A percentile compares a stretch with the other conserved stretches of the same genome.
phyloP scores from a whole-genome alignment of 2,888 invertebrate genomes.

The Neria commutata region DNA sequence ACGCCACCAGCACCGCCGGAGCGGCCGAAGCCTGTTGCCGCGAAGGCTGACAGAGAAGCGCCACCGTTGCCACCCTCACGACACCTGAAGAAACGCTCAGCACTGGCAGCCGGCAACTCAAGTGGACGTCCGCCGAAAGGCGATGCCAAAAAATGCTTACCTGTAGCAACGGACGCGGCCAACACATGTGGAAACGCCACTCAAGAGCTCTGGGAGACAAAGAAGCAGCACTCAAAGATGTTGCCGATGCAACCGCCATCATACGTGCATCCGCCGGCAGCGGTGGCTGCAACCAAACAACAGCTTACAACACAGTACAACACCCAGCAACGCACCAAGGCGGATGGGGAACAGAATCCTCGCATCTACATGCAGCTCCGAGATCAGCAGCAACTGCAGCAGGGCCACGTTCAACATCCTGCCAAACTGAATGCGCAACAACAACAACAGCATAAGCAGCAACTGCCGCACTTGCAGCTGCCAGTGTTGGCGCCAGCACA shows the following conservation, averaged over 20 bases:
- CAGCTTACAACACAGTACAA: constrained; percentile 37
- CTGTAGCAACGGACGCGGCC: background rate
- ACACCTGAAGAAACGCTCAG: constrained; percentile 28
- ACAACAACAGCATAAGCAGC: constrained; percentile 14
- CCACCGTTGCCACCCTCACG: constrained; percentile 35
- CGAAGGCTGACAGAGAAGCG: constrained; percentile 8
- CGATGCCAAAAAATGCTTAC: constrained; percentile 1
- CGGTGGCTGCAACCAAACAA: constrained; percentile 9
- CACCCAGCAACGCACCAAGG: constrained; percentile 46
- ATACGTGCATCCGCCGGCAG: constrained; percentile 33
- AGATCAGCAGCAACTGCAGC: constrained; percentile 34
- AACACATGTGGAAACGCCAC: background rate
- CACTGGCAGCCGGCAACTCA: constrained; percentile 7
- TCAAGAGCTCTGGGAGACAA: background rate
- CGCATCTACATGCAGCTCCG: constrained; percentile 37
- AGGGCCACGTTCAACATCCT: constrained; percentile 17
- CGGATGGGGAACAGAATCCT: constrained; percentile 47
- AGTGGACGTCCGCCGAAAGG: constrained; percentile 4
- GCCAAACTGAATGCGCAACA: constrained; percentile 7
- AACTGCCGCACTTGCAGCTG: background rate
- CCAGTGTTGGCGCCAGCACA: constrained; percentile 26
- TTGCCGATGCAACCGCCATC: constrained; percentile 31
- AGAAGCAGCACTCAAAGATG: constrained; percentile 21
- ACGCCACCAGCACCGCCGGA: constrained; percentile 26
- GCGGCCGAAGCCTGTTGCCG: constrained; percentile 11